Percentiles rank a stretch among this genome's conserved stretches.
These are phyloP conservation scores for Neomonachus schauinslandi DNA, from an alignment of 2,113 vertebrate species.

Conservation along the genomic window DNA sequence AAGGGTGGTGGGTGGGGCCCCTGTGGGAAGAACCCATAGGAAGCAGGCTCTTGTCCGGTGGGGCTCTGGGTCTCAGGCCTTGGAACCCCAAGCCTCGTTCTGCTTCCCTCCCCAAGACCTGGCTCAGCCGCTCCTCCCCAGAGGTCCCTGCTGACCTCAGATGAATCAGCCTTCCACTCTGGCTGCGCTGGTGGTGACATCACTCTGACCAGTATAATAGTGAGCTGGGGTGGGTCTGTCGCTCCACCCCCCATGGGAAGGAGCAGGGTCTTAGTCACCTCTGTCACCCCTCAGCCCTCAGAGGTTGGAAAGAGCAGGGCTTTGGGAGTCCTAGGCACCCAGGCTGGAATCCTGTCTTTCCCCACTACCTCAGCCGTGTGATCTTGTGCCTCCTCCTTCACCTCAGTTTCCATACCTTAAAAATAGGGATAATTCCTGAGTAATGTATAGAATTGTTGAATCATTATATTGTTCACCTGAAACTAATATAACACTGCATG, in stretches of 20 bases:
- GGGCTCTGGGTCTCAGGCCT: background rate
- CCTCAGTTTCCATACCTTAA: background rate
- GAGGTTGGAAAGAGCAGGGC: background rate
- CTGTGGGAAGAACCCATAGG: background rate
- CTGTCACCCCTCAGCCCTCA: background rate
- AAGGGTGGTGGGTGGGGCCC: background rate
- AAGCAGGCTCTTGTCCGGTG: background rate
- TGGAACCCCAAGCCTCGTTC: background rate
- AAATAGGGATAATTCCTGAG: background rate
- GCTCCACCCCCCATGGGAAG: background rate
- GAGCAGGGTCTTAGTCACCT: slow-evolving; percentile 31
- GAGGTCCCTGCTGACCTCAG: background rate
- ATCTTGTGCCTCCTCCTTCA: background rate
- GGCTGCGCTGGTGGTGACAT: slow-evolving; percentile 5
- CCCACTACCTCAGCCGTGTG: background rate
- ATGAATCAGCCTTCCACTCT: slow-evolving; percentile 62
- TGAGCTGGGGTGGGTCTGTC: background rate
- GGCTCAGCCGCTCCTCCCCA: background rate
- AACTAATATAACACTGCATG: background rate
- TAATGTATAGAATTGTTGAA: background rate
- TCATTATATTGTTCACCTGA: background rate
- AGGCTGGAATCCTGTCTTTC: background rate
- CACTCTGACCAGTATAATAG: background rate
- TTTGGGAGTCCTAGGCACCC: background rate
- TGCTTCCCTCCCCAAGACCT: background rate